Percentiles rank a stretch among this genome's conserved stretches.
phyloP scores from a whole-genome alignment of 35 echinoderm and acorn worm genomes.

The Ophiothrix spiculata region DNA sequence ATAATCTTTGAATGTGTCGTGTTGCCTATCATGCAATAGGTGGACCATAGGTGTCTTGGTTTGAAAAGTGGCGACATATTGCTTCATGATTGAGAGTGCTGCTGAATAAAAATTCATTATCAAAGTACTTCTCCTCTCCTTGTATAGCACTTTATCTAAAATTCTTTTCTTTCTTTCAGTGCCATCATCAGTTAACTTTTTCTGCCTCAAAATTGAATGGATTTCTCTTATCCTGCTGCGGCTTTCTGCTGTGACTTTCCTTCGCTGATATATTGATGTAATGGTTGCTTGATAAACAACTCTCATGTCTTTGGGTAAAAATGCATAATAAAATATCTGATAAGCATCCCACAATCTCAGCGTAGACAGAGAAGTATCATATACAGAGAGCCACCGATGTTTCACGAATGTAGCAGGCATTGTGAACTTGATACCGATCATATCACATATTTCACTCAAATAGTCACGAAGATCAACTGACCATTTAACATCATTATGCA shows the following conservation, averaged over 20 bases:
- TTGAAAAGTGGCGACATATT: constrained; percentile 2
- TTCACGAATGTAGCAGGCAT: constrained; percentile 3
- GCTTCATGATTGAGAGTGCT: background rate
- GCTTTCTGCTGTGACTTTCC: background rate
- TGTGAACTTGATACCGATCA: constrained; percentile 15
- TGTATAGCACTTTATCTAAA: constrained; percentile 10
- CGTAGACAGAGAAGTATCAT: background rate
- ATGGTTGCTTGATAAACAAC: background rate
- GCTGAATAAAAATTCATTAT: background rate
- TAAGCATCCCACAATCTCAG: constrained; percentile 1
- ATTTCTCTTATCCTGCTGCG: background rate
- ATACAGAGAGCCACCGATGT: constrained; percentile 7
- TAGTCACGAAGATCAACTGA: background rate
- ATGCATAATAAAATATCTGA: constrained; percentile 7
- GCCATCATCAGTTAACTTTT: constrained; percentile 14
- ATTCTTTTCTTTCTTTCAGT: constrained; percentile 5
- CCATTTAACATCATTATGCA: constrained; percentile 2
- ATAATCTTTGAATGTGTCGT: background rate
- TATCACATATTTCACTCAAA: background rate
- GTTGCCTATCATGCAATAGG: background rate
- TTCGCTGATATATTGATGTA: background rate
- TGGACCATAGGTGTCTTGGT: background rate
- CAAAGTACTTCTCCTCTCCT: background rate
- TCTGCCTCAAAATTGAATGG: background rate
- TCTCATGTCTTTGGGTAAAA: background rate